phyloP scores from a whole-genome alignment of 2,888 invertebrate genomes.

The Coelopa pilipes region DNA sequence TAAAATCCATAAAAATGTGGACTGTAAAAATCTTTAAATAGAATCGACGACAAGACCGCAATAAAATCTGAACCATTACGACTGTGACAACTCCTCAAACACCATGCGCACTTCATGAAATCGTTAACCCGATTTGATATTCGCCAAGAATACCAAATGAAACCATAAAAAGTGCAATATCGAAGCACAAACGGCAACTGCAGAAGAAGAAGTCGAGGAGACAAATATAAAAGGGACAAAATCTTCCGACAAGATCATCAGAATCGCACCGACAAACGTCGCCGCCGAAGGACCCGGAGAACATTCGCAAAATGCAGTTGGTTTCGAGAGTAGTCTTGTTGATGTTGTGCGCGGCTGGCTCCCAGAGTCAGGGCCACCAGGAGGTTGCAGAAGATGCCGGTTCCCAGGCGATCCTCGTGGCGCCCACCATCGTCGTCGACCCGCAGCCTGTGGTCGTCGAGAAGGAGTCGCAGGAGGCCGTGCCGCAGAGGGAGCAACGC shows the following conservation, averaged over 20 bases:
- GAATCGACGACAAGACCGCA: too few relatives aligned
- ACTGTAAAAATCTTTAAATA: too few relatives aligned
- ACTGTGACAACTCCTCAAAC: too few relatives aligned
- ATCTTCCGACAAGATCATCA: neutral
- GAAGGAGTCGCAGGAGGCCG: too few relatives aligned
- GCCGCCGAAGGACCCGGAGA: neutral
- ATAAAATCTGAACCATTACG: too few relatives aligned
- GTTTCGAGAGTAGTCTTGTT: neutral
- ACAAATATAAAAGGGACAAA: constrained; percentile 16
- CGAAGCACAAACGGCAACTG: neutral
- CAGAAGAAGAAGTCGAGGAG: neutral
- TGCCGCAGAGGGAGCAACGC: neutral
- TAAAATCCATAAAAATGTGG: too few relatives aligned
- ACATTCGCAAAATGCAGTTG: neutral
- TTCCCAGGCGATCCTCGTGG: neutral
- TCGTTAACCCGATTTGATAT: neutral
- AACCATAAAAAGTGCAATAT: too few relatives aligned
- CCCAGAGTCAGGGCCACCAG: neutral
- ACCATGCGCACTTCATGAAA: too few relatives aligned
- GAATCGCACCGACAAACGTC: neutral
- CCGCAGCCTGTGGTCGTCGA: too few relatives aligned
- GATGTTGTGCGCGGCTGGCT: neutral
- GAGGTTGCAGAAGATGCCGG: neutral
- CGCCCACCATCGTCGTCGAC: too few relatives aligned
- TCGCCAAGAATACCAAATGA: neutral